Evolutionary conservation across 2,113 vertebrate species (phyloP).

Genomic region (Ibidorhyncha struthersii): DNA sequence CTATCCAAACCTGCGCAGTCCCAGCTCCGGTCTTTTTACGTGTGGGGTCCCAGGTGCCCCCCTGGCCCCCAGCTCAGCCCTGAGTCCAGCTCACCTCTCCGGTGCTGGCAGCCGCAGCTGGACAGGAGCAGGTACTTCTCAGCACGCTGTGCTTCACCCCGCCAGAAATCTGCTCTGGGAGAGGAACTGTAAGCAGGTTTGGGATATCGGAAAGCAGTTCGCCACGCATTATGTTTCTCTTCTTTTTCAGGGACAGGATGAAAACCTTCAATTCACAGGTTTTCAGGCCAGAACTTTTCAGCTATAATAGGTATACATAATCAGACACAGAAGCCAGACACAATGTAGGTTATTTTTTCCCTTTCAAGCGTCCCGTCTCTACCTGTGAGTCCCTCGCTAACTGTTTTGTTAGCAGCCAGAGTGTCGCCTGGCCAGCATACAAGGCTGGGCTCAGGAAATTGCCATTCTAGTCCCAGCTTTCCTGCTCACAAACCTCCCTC

Average conservation of each 20-base stretch:
- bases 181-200: neutral
- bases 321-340: neutral
- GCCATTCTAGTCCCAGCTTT: neutral
- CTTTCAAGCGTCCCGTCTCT: neutral
- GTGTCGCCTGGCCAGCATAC: neutral
- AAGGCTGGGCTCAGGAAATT: neutral
- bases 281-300: neutral
- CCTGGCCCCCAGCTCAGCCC: neutral
- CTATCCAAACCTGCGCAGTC: neutral
- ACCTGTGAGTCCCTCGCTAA: neutral
- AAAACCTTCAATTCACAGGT: neutral
- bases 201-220: neutral
- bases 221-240: neutral
- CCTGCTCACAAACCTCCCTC: neutral
- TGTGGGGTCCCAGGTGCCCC: neutral
- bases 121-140: neutral
- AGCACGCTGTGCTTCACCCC: neutral
- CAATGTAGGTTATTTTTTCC: neutral
- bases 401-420: neutral
- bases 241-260: neutral
- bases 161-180: neutral
- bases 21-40: fast-evolving
- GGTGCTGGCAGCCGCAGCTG: neutral
- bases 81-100: neutral
- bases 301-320: neutral